Evolutionary conservation across 2,113 vertebrate species (phyloP).

Genomic region (Neolamprologus falcicula): DNA sequence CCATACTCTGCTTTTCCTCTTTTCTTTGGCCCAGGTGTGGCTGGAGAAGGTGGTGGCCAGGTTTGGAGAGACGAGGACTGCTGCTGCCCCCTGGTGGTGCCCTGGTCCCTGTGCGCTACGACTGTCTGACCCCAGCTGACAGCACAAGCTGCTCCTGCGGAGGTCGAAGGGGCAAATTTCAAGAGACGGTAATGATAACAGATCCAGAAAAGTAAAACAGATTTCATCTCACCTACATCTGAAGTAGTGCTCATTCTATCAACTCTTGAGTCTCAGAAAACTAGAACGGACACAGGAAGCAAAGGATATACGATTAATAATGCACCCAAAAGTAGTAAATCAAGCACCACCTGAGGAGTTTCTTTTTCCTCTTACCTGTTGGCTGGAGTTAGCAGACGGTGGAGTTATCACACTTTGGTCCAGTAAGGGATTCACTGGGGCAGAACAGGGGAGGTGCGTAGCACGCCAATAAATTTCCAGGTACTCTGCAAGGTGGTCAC

Average conservation of each 20-base stretch:
- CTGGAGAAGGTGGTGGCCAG: slow-evolving; percentile 77
- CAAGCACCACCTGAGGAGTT: background rate
- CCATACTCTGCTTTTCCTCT: slow-evolving; percentile 21
- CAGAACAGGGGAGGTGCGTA: slow-evolving; percentile 82
- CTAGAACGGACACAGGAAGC: slow-evolving; percentile 28
- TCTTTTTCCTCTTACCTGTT: slow-evolving; percentile 74
- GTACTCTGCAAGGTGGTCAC: slow-evolving; percentile 92
- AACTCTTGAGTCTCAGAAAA: slow-evolving; percentile 79
- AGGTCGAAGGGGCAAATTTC: background rate
- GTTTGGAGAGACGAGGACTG: slow-evolving; percentile 41
- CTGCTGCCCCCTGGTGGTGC: slow-evolving; percentile 63
- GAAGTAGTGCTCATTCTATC: slow-evolving; percentile 69
- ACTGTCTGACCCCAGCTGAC: slow-evolving; percentile 34
- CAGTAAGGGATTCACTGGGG: slow-evolving; percentile 72
- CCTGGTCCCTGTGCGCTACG: slow-evolving; percentile 40
- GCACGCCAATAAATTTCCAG: slow-evolving; percentile 94
- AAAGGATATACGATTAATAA: background rate
- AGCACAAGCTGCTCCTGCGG: slow-evolving; percentile 30
- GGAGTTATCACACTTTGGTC: slow-evolving; percentile 79
- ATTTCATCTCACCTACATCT: slow-evolving; percentile 37
- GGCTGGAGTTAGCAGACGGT: slow-evolving; percentile 83
- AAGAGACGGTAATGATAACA: background rate
- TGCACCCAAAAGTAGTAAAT: background rate
- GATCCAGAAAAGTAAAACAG: background rate
- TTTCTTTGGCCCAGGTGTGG: slow-evolving; percentile 40